Base-by-base conservation (phyloP, 1,140 invertebrate genomes). In the Calliphora vicina region DNA sequence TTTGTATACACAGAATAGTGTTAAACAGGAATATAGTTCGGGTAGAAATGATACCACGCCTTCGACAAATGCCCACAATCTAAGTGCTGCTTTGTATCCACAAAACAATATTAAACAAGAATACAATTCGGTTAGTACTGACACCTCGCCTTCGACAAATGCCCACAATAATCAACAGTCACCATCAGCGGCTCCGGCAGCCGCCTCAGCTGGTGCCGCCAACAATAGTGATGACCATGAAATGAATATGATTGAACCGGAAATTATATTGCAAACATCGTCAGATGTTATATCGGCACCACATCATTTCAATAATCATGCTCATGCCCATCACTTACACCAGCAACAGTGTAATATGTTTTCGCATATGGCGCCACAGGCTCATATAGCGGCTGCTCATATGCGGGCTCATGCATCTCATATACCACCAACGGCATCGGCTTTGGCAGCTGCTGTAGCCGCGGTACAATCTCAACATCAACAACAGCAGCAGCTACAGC, bases 311-410 rank as follows among this genome's bases (percentile, higher is more conserved):
- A 85, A 83, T 78, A 84, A 82, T 80, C 72, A 80, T 80, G 71
- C 86, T 84, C 61, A 86, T 84, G 78, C 86, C 61, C 86, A 86
- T 43, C 88, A 86, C 76, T 85, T 87, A 45, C 88, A 87, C 76
- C 87, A 89, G 81, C 88, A 89, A 74, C 88, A 89, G 27, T 89
- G 88, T 82, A 88, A 87, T 83, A 89, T 89, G 88, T 89, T 89
- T 83, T 87, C 89, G 84, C 88, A 89, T 43, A 89, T 89, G 88
- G 86, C 88, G 23, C 88, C 88, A 15, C 88, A 88, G 81, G 87
- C 88, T 42, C 88, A 88, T 71, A 88, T 88, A 87, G 45, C 80
- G 10, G 71, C 82, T 29, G 87, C 87, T 71, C 87, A 88, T 43
- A 88, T 88, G 85, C 86, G 87, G 23, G 29, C 71, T 86, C 26